These are phyloP conservation scores for Polyodon spathula DNA, from an alignment of 2,113 vertebrate species.

Conservation along the genomic window DNA sequence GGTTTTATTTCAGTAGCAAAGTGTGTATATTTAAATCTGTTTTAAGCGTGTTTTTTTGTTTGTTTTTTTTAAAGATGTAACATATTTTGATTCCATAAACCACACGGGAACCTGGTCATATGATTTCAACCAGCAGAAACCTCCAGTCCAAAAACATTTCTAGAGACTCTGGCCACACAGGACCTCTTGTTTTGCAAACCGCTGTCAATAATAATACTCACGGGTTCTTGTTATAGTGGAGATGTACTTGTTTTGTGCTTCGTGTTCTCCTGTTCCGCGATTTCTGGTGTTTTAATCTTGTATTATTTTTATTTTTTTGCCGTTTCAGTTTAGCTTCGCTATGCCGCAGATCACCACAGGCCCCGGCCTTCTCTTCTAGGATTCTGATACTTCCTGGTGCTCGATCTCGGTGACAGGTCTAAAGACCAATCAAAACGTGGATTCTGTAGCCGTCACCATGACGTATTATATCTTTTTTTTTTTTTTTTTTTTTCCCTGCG, in stretches of 20 bases:
- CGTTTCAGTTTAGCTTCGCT: slow-evolving; percentile 36
- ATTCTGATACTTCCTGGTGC: slow-evolving; percentile 54
- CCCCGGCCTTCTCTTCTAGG: slow-evolving; percentile 61
- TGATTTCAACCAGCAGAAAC: no score
- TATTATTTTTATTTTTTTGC: slow-evolving; percentile 25
- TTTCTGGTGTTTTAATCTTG: slow-evolving; percentile 33
- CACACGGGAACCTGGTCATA: no score
- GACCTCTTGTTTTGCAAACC: not conserved
- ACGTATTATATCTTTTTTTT: not conserved
- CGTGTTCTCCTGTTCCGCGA: not conserved
- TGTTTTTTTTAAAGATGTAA: no score
- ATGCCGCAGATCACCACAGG: slow-evolving; percentile 39
- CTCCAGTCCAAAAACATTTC: no score
- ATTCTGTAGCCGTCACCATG: not conserved
- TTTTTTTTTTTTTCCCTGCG: not conserved
- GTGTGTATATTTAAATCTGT: no score
- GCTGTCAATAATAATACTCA: slow-evolving; percentile 8
- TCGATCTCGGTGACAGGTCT: slow-evolving; percentile 24
- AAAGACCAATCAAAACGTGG: not conserved
- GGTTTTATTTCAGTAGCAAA: no score
- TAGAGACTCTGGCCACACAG: no score
- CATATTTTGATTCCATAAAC: no score
- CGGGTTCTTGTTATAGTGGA: not conserved
- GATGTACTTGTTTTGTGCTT: not conserved
- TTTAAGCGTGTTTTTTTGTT: no score